Evolutionary conservation across 1,140 invertebrate species (phyloP), one percentile per base, ranked within the genome.

Genomic region (Ditylenchus dipsaci): DNA sequence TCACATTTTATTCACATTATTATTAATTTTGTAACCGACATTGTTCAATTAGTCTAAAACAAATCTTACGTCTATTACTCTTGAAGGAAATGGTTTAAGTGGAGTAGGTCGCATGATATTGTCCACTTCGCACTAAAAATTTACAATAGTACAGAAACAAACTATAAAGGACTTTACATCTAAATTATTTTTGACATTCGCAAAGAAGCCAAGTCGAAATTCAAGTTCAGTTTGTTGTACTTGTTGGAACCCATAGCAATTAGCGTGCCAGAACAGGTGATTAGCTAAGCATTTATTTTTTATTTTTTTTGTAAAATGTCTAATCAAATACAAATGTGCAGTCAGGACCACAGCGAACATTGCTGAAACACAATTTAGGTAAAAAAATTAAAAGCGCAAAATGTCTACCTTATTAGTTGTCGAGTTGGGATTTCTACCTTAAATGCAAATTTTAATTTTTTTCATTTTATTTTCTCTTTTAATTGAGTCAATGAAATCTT

Each of bases 161-260:
- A 47, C 23, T 8, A 21, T 26, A n/a, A n/a, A 38, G n/a, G 9
- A 17, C 11, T 63, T 67, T n/a, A 11, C 42, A 47, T 17, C 67
- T 68, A 74, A 72, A 75, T 71, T 60, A 69, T 78, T 59, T 58
- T 71, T 57, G 72, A 70, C 49, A 71, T 76, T 71, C 57, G 74
- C 68, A 67, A 86, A 84, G 72, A 88, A 86, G 0, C 86, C 85
- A 45, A 82, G 80, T 49, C 84, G 84, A 63, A 85, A 69, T 86
- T 85, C 15, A 90, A 84, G 27, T 88, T 89, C 0, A 90, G 84
- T 82, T 89, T 89, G 77, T 90, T 90, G 76, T 87, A 83, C 42
- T 85, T 82, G 79, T 91, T 91, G 57, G 84, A 87, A 26, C 90
- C 90, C 83, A 88, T 89, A 15, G 87, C 88, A 56, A 88, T 86